Evolutionary conservation across 2,113 vertebrate species (phyloP).

Genomic region (Laticauda colubrina): DNA sequence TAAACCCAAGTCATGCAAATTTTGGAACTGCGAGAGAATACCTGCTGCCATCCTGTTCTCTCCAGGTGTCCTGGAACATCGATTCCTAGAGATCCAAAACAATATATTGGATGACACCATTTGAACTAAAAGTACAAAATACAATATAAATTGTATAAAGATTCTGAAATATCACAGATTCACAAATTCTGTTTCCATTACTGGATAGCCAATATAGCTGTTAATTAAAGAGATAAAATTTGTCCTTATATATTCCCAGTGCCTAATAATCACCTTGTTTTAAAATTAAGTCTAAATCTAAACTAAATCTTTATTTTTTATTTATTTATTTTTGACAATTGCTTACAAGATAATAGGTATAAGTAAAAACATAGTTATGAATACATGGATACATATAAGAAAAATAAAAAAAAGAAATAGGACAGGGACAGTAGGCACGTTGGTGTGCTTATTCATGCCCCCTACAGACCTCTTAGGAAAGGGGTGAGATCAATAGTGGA

Average conservation of each 20-base stretch:
- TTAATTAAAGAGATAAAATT: neutral
- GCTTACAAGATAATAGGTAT: too few species aligned
- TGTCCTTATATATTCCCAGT: neutral
- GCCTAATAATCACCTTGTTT: neutral
- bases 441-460: too few species aligned
- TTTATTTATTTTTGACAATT: too few species aligned
- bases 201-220: neutral
- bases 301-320: neutral
- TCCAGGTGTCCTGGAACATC: neutral
- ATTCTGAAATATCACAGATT: too few species aligned
- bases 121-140: neutral
- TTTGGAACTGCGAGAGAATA: neutral
- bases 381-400: too few species aligned
- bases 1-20: neutral
- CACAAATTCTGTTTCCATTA: neutral
- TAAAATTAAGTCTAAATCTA: neutral
- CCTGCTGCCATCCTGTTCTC: neutral
- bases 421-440: too few species aligned
- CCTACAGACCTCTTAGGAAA: too few species aligned
- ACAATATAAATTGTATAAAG: neutral
- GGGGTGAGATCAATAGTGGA: too few species aligned
- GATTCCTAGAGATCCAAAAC: neutral
- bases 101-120: neutral
- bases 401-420: too few species aligned
- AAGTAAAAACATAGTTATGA: too few species aligned